Percentiles rank a stretch among this genome's conserved stretches.
These are phyloP conservation scores for Porites lobata DNA, from an alignment of 92 coral and sea anemone genomes.

Conservation along the genomic window DNA sequence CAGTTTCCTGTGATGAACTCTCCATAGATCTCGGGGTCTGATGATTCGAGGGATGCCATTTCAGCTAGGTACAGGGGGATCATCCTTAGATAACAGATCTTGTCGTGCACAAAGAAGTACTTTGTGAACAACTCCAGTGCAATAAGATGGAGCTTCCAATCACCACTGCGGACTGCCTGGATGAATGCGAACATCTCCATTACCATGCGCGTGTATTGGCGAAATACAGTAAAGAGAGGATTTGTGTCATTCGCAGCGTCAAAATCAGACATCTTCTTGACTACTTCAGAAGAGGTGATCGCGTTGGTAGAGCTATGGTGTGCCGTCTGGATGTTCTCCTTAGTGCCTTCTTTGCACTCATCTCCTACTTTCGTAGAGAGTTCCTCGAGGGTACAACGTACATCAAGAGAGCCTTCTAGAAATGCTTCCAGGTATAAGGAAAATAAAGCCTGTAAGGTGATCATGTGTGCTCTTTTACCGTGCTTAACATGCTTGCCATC, in stretches of 20 bases:
- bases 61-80: slow-evolving; percentile 70
- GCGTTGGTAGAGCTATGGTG: slow-evolving; percentile 29
- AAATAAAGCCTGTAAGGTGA: slow-evolving; percentile 42
- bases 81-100: slow-evolving; percentile 67
- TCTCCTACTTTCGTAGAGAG: too few species aligned
- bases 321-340: slow-evolving; percentile 32
- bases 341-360: neutral
- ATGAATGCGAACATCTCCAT: slow-evolving; percentile 38
- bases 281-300: slow-evolving; percentile 29
- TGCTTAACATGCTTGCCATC: slow-evolving; percentile 68
- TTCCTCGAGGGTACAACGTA: too few species aligned
- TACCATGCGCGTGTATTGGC: slow-evolving; percentile 55
- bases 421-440: slow-evolving; percentile 30
- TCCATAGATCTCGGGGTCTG: slow-evolving; percentile 66
- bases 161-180: neutral
- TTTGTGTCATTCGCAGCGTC: slow-evolving; percentile 39
- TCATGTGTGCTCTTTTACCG: slow-evolving; percentile 52
- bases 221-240: slow-evolving; percentile 59
- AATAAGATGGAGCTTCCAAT: slow-evolving; percentile 39
- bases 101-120: slow-evolving; percentile 75
- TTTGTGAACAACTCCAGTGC: slow-evolving; percentile 58
- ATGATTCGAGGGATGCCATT: slow-evolving; percentile 44
- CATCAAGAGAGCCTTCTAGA: too few species aligned
- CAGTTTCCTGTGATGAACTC: slow-evolving; percentile 71
- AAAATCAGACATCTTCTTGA: slow-evolving; percentile 43